Evolutionary conservation across 2,113 vertebrate species (phyloP).

Genomic region (Acrocephalus kingi): DNA sequence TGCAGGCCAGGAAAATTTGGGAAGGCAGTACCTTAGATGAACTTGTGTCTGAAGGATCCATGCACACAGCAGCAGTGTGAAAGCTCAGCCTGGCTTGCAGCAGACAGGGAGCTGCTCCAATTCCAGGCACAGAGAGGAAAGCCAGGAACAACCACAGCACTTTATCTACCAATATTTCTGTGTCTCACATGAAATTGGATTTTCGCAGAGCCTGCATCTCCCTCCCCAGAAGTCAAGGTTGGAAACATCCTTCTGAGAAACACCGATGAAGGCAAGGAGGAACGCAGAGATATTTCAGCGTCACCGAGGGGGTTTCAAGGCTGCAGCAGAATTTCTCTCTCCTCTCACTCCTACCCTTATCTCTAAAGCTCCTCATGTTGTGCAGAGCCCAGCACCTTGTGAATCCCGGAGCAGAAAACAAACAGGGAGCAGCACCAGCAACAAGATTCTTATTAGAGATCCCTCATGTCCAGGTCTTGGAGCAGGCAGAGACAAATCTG

Average conservation of each 20-base stretch:
- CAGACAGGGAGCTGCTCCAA: neutral
- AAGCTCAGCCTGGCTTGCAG: neutral
- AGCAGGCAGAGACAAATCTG: neutral
- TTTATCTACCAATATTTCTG: neutral
- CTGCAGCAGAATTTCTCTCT: neutral
- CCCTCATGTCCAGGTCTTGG: neutral
- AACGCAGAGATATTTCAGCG: neutral
- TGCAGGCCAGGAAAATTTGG: neutral
- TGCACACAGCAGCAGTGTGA: neutral
- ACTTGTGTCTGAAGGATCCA: neutral
- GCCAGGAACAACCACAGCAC: neutral
- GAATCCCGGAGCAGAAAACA: neutral
- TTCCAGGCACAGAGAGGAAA: neutral
- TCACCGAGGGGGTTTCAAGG: neutral
- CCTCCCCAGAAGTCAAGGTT: neutral
- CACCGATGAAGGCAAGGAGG: neutral
- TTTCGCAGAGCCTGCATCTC: neutral
- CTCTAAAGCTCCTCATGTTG: neutral
- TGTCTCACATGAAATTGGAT: slow-evolving; percentile 5
- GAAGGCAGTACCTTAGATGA: neutral
- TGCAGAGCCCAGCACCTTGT: neutral
- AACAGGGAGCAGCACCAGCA: neutral
- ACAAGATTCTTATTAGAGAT: neutral
- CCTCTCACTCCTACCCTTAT: neutral
- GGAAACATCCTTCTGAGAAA: slow-evolving; percentile 23